Base-by-base conservation (phyloP, 2,888 invertebrate species). In the Cephonodes hylas region DNA sequence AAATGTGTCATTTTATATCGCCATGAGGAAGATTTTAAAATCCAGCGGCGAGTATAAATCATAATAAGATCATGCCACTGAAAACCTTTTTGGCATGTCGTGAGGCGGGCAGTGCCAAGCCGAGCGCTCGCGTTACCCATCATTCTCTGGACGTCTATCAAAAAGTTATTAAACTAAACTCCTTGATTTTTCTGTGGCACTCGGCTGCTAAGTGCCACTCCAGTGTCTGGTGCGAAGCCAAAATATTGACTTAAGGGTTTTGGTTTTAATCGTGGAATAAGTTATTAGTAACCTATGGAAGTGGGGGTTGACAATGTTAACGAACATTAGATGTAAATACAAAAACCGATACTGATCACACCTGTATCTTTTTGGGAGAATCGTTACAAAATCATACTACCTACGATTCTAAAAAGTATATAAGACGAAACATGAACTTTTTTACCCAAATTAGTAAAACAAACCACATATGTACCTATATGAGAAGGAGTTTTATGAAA, bases 71-170 rank as follows among this genome's bases (percentile, higher is more conserved):
- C 44, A 64, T 66, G 71, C 67, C n/a, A 38, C 38, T 38, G 70
- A 81, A 79, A 38, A 38, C n/a, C 13, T 71, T 79, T 73, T 72
- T 71, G 53, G 53, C 53, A 53, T 53, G 53, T 27, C 31, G 10
- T 18, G 8, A 10, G 18, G 18, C 18, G 18, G 23, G 2, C 18
- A 1, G 31, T 53, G 53, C 53, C 53, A 53, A 53, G 10, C 27
- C 8, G 53, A 31, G 27, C 18, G 15, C 7, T 34, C 8, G n/a
- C n/a, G n/a, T n/a, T n/a, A n/a, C 34, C 18, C 15, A 31, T 31
- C 31, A 31, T 23, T 22, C 53, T 8, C 70, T 72, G 73, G 66
- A 73, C 73, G 79, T 82, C 75, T 77, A 80, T 81, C 77, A 79
- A 73, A 75, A 77, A 71, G 68, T 76, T 71, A 69, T 72, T 68